A percentile compares a stretch with the other conserved stretches of the same genome.
Conservation (phyloP, 92 coral and sea anemone species). For the Epizoanthus ramosus region DNA sequence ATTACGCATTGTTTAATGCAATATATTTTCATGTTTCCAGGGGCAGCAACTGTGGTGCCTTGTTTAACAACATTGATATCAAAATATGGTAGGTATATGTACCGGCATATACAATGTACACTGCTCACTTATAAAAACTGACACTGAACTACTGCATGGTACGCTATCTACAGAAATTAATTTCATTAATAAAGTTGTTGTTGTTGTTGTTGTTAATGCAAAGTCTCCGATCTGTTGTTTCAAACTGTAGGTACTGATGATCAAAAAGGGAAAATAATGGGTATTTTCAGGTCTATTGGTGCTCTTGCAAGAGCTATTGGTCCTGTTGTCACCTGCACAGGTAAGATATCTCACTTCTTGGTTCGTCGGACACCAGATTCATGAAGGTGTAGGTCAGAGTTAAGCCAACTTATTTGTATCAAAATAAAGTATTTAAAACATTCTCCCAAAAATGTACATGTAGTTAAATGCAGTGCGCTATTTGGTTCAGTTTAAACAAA, state of each 20-base stretch:
- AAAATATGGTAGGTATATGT: slow-evolving; percentile 70
- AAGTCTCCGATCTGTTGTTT: not conserved
- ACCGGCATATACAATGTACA: no score
- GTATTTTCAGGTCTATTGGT: slow-evolving; percentile 94
- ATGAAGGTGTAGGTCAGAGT: no score
- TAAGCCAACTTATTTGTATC: not conserved
- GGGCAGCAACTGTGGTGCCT: slow-evolving; percentile 94
- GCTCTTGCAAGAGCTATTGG: slow-evolving; percentile 96
- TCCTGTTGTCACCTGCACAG: slow-evolving; percentile 85
- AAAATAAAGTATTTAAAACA: not conserved
- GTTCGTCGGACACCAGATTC: no score
- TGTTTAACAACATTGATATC: slow-evolving; percentile 87
- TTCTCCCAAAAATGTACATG: no score
- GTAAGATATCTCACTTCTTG: slow-evolving; percentile 39
- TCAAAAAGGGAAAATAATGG: slow-evolving; percentile 97
- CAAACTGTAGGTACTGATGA: slow-evolving; percentile 64
- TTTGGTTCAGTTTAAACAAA: no score
- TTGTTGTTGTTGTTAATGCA: no score
- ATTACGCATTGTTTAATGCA: not conserved
- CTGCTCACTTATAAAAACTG: not conserved
- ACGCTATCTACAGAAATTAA: no score
- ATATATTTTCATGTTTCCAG: slow-evolving; percentile 36
- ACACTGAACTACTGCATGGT: no score
- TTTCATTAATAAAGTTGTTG: no score
- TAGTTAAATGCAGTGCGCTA: no score